Percentiles rank a stretch among this genome's conserved stretches.
phyloP scores from a whole-genome alignment of 30 jellyfish, hydroid and myxozoan genomes.

The Mastigias papua region DNA sequence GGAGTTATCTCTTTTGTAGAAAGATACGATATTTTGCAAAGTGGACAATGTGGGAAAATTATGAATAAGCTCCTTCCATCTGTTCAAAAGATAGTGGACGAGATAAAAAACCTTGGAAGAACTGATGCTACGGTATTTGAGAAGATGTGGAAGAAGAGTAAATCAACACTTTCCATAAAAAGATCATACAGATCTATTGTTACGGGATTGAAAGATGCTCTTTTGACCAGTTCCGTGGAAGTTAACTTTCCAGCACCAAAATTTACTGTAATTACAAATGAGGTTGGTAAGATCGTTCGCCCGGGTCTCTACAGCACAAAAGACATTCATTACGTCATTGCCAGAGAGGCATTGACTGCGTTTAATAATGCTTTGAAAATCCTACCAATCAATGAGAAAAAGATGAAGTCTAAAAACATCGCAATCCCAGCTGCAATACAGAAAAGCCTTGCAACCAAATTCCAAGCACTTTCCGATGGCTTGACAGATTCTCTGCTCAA shows the following conservation, averaged over 20 bases:
- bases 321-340: conserved; percentile 38
- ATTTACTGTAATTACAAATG: conserved; percentile 7
- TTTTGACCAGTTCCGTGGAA: conserved; percentile 21
- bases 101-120: conserved; percentile 69
- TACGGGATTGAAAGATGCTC: conserved; percentile 41
- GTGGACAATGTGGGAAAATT: conserved; percentile 58
- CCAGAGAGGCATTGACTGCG: conserved; percentile 36
- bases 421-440: conserved; percentile 14
- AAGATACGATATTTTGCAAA: conserved; percentile 23
- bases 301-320: conserved; percentile 52
- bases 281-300: conserved; percentile 37
- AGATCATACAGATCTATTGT: conserved; percentile 32
- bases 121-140: conserved; percentile 53
- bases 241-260: conserved; percentile 46
- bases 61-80: conserved; percentile 39
- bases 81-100: conserved; percentile 48
- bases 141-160: conserved; percentile 65
- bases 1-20: conserved; percentile 20
- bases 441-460: neutral
- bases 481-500: conserved; percentile 20
- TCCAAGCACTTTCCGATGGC: conserved; percentile 17
- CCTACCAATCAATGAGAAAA: conserved; percentile 53
- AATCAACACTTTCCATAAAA: neutral
- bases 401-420: conserved; percentile 9
- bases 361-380: conserved; percentile 41